Percentiles rank a stretch among this genome's conserved stretches.
Evolutionary conservation across 2,113 vertebrate genomes (phyloP).

Genomic region (Aptenodytes forsteri): DNA sequence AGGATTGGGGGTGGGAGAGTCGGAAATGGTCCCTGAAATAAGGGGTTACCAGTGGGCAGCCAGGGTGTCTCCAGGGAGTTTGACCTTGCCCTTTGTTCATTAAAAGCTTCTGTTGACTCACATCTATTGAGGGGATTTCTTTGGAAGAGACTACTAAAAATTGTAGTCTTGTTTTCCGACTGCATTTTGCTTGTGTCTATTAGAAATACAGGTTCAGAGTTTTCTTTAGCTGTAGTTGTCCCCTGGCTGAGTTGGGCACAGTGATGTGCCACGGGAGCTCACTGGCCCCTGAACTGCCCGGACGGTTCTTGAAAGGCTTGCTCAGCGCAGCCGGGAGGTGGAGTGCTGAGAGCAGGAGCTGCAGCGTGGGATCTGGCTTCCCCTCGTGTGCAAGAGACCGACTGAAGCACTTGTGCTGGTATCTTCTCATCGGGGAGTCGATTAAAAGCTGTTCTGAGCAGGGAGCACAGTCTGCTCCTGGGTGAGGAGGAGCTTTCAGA

Average conservation of each 20-base stretch:
- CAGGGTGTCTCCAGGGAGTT: background rate
- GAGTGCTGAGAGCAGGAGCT: background rate
- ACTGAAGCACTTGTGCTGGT: rapidly evolving
- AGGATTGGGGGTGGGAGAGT: background rate
- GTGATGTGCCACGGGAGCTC: rapidly evolving
- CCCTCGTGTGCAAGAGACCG: rapidly evolving
- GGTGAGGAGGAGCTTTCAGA: background rate
- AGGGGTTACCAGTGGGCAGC: background rate
- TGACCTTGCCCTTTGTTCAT: background rate
- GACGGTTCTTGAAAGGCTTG: background rate
- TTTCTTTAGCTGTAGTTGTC: background rate
- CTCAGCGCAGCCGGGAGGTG: background rate
- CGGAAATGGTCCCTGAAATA: background rate
- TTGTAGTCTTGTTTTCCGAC: background rate
- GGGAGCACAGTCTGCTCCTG: background rate
- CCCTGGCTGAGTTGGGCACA: background rate
- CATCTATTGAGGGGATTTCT: background rate
- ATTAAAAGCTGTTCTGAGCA: background rate
- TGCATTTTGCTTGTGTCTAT: background rate
- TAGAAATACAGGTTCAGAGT: background rate
- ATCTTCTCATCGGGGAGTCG: rapidly evolving
- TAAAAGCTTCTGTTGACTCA: background rate
- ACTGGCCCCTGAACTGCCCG: rapidly evolving
- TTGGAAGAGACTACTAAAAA: background rate
- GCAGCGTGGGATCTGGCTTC: background rate